Base-by-base conservation (phyloP, 2,797 vertebrate genomes). In the Pristis pectinata region DNA sequence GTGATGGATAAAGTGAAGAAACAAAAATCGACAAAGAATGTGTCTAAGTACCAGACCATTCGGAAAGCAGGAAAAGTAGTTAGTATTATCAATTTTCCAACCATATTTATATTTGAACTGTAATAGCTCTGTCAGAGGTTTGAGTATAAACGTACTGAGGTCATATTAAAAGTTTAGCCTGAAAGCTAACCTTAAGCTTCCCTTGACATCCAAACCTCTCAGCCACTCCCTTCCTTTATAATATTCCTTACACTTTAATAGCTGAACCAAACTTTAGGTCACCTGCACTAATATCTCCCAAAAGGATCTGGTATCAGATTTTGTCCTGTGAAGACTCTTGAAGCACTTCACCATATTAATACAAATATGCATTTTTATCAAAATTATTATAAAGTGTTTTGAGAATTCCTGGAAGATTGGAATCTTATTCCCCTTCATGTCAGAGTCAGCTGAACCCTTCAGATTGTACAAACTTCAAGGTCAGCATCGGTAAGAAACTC, bases 1-100 rank as follows among this genome's bases (percentile, higher is more conserved):
- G 97, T 99, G 96, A 98, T 98, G 97, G 98, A 99, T 96, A 99
- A 99, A 96, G 98, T 98, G 95, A 99, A 99, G 97, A 99, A 98
- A 94, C 98, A 99, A 95, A 99, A 98, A 95, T 98, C 98, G 95
- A 98, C 98, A 95, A 99, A 98, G 96, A 98, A 99, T 96, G 96
- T 97, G 59, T 97, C 97, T 96, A 99, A 99, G 96, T 99, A 98
- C 97, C 99, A 99, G 97, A 99, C 99, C 95, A 99, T 99, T 95
- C 97, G 98, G 95, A 98, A 98, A 96, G 97, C 98, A 93, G 98
- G 98, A 94, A 98, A 98, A 98, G 97, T 98, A 97, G 98, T 98
- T 97, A 77, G 95, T 22, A 3, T 37, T 91, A 30, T 19, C 27
- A 53, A 74, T 7, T 72, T 93, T 93, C 13, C 27, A 15, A 49